These are phyloP conservation scores for Orchesella flavescens DNA, from an alignment of 2,888 invertebrate genomes.

Conservation along the genomic window DNA sequence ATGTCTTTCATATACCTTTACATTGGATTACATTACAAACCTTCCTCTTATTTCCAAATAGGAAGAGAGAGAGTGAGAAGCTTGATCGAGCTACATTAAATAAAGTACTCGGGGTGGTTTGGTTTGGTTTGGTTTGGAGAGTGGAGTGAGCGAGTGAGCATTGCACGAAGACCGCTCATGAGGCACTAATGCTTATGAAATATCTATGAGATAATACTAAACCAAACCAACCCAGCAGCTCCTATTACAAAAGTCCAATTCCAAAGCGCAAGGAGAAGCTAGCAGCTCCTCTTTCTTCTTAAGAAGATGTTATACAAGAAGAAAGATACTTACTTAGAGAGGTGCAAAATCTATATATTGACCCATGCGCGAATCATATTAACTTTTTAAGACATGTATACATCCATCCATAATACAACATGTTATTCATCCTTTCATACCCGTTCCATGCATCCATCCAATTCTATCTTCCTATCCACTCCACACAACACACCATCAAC, in stretches of 20 bases:
- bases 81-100: conserved; percentile 4
- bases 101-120: not conserved
- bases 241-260: not conserved
- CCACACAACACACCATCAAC: not conserved
- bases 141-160: conserved; percentile 14
- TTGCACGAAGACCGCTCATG: conserved; percentile 43
- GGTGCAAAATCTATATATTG: conserved; percentile 64
- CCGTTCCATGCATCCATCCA: conserved; percentile 22
- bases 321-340: not conserved
- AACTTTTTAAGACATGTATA: not conserved
- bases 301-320: conserved; percentile 14
- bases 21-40: not conserved
- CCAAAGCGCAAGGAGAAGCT: not conserved
- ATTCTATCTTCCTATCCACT: not conserved
- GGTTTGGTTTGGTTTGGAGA: too few species aligned
- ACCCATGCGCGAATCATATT: conserved; percentile 46
- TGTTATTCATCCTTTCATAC: not conserved
- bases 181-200: conserved; percentile 52
- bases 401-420: too few species aligned
- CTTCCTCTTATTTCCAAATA: not conserved
- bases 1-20: not conserved
- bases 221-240: not conserved
- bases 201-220: conserved; percentile 57
- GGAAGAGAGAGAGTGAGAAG: not conserved
- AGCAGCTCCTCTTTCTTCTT: conserved; percentile 1